Evolutionary conservation across 2,797 vertebrate species (phyloP).

Genomic region (Lepus townsendii): DNA sequence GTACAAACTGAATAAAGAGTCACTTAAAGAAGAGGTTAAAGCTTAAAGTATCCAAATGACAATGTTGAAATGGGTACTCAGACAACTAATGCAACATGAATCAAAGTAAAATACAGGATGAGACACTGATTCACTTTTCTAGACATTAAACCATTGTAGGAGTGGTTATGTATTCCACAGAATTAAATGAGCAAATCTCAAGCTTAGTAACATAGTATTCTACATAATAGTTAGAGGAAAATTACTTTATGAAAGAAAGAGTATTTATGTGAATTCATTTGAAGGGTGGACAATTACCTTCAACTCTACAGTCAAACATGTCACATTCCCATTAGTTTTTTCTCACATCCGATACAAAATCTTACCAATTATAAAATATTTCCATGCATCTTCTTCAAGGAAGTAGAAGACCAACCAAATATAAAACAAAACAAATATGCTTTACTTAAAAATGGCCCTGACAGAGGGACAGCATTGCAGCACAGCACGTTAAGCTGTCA

Average conservation of each 20-base stretch:
- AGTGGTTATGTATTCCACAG: not conserved
- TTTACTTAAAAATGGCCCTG: not conserved
- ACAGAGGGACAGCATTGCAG: not conserved
- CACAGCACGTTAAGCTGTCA: too few relatives aligned
- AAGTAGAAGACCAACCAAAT: constrained; percentile 8
- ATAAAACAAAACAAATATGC: not conserved
- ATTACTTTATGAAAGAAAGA: constrained; percentile 17
- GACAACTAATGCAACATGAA: constrained; percentile 46
- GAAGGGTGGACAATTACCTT: constrained; percentile 34
- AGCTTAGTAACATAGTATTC: not conserved
- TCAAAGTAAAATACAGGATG: constrained; percentile 3
- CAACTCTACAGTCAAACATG: not conserved
- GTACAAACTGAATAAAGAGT: not conserved
- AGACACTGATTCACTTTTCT: not conserved
- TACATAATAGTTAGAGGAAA: constrained; percentile 18
- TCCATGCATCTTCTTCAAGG: constrained; percentile 33
- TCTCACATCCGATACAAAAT: not conserved
- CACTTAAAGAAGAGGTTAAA: constrained; percentile 27
- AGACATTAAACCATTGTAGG: not conserved
- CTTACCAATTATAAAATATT: constrained; percentile 32
- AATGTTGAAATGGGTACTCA: constrained; percentile 25
- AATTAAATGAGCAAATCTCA: constrained; percentile 48
- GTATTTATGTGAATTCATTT: constrained; percentile 38
- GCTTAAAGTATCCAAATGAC: not conserved
- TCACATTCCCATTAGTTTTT: constrained; percentile 18